phyloP scores from a whole-genome alignment of 1,140 invertebrate genomes.

The Brachionus calyciflorus region DNA sequence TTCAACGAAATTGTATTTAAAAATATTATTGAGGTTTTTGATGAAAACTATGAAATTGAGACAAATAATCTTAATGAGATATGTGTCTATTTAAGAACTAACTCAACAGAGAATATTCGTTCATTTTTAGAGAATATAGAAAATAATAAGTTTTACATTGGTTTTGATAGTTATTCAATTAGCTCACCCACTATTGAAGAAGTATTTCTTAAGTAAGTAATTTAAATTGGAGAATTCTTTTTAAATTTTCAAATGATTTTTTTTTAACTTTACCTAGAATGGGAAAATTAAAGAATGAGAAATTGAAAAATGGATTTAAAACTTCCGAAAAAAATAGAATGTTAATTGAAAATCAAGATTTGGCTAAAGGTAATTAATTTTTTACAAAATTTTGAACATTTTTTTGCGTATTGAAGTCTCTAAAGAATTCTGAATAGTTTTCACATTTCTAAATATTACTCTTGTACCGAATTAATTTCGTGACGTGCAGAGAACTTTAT shows the following conservation, averaged over 20 bases:
- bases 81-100: not conserved
- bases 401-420: no score
- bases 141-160: slow-evolving; percentile 1
- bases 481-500: no score
- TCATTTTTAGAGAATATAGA: slow-evolving; percentile 23
- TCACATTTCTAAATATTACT: no score
- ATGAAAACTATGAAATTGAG: slow-evolving; percentile 26
- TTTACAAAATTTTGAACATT: no score
- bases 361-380: not conserved
- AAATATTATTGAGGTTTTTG: slow-evolving; percentile 42
- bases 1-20: slow-evolving; percentile 31
- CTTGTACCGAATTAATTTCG: no score
- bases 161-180: slow-evolving; percentile 27
- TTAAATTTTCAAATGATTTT: no score
- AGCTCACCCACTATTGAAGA: slow-evolving; percentile 38
- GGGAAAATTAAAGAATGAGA: not conserved
- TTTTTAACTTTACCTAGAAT: not conserved
- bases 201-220: slow-evolving; percentile 20
- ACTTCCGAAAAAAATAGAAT: not conserved
- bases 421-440: no score
- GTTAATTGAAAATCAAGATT: not conserved
- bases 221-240: not conserved
- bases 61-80: slow-evolving; percentile 1
- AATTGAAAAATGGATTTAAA: not conserved
- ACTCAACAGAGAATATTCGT: not conserved